Percentiles rank a stretch among this genome's conserved stretches.
Evolutionary conservation across 2,113 vertebrate species (phyloP).

Genomic region (Oreochromis tanganicae): DNA sequence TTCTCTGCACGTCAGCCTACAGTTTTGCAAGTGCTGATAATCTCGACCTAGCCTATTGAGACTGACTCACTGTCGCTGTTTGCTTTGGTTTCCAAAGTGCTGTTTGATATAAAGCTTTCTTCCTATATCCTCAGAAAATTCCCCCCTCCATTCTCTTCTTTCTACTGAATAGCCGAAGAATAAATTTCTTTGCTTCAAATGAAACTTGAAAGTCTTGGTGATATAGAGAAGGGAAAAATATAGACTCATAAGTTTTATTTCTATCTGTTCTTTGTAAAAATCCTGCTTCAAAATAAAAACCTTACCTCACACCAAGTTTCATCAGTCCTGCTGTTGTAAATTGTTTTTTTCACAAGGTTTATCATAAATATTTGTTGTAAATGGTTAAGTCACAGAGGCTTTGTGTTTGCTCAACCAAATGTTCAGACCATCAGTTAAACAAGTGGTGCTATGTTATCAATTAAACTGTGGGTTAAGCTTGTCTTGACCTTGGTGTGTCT

Average conservation of each 20-base stretch:
- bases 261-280: background rate
- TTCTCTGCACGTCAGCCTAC: background rate
- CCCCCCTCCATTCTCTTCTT: background rate
- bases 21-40: conserved; percentile 9
- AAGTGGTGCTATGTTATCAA: background rate
- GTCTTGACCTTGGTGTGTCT: background rate
- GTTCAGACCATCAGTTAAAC: background rate
- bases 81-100: background rate
- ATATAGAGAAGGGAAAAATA: background rate
- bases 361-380: background rate
- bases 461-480: background rate
- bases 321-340: background rate
- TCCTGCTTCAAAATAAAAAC: background rate
- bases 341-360: background rate
- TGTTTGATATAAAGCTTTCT: background rate
- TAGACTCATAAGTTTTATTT: background rate
- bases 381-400: background rate
- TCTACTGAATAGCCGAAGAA: background rate
- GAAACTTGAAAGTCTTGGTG: background rate
- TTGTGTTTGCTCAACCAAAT: background rate
- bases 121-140: background rate
- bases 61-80: background rate
- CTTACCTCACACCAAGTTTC: background rate
- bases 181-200: background rate
- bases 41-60: background rate